These are phyloP conservation scores for Danaus melanippus DNA, from an alignment of 1,140 invertebrate genomes.

Conservation along the genomic window DNA sequence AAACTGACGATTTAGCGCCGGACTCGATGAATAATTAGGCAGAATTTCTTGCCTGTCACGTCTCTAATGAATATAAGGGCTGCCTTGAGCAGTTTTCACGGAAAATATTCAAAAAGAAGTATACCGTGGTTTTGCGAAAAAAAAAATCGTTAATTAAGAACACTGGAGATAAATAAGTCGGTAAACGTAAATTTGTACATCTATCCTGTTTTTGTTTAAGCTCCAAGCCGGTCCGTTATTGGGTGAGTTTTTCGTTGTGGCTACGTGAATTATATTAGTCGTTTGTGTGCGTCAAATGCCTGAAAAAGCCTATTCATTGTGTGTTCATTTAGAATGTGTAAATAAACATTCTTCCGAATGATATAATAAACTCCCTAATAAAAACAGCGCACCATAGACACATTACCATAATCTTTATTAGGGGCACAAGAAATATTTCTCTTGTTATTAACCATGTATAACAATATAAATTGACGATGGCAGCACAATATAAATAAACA, in stretches of 20 bases:
- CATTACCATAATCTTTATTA: slow-evolving; percentile 8
- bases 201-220: slow-evolving; percentile 47
- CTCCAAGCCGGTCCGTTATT: slow-evolving; percentile 44
- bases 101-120: slow-evolving; percentile 39
- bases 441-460: too few species aligned
- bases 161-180: slow-evolving; percentile 56
- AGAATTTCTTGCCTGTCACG: slow-evolving; percentile 65
- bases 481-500: too few species aligned
- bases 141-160: slow-evolving; percentile 54
- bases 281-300: slow-evolving; percentile 44
- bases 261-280: slow-evolving; percentile 45
- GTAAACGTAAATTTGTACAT: slow-evolving; percentile 56
- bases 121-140: slow-evolving; percentile 31
- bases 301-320: slow-evolving; percentile 37
- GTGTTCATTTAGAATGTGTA: slow-evolving; percentile 18
- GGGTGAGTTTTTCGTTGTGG: slow-evolving; percentile 42
- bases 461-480: too few species aligned
- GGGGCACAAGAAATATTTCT: background rate
- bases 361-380: slow-evolving; percentile 10
- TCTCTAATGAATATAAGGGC: slow-evolving; percentile 63
- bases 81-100: slow-evolving; percentile 22
- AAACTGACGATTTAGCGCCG: slow-evolving; percentile 56
- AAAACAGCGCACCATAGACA: slow-evolving; percentile 3
- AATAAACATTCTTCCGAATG: slow-evolving; percentile 15
- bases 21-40: slow-evolving; percentile 63